Evolutionary conservation across 2,113 vertebrate genomes (phyloP).

Genomic region (Pseudorectes ferrugineus): DNA sequence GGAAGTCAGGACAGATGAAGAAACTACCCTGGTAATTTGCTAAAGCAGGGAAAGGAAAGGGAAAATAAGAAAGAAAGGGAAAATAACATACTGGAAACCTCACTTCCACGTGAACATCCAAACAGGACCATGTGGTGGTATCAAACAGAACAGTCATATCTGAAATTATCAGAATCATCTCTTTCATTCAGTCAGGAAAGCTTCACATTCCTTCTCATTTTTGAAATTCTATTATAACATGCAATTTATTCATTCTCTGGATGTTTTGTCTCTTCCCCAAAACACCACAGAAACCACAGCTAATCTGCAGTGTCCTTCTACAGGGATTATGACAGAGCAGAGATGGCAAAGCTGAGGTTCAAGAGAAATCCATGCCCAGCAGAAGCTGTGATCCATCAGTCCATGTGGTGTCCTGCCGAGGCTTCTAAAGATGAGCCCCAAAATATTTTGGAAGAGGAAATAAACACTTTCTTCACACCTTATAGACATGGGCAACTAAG

Average conservation of each 20-base stretch:
- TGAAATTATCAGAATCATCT: neutral
- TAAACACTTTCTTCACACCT: neutral
- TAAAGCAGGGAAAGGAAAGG: neutral
- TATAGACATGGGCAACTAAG: neutral
- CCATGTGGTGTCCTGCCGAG: rapidly evolving
- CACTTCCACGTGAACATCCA: neutral
- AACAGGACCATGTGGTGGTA: rapidly evolving
- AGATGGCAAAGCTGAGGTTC: neutral
- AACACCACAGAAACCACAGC: neutral
- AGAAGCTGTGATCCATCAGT: neutral
- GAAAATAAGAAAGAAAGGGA: neutral
- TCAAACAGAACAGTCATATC: neutral
- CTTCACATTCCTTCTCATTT: neutral
- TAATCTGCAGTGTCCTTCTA: neutral
- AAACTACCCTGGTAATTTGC: neutral
- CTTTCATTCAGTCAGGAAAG: neutral
- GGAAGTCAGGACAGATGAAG: neutral
- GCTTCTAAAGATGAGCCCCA: neutral
- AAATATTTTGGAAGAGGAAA: neutral
- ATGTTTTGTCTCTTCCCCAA: neutral
- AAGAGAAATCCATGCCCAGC: neutral
- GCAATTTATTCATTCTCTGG: neutral
- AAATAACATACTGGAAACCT: neutral
- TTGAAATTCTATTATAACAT: neutral
- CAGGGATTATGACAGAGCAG: neutral